Evolutionary conservation across 2,888 invertebrate genomes (phyloP), one percentile per base, ranked within the genome.

Genomic region (Ormyrus pomaceus): DNA sequence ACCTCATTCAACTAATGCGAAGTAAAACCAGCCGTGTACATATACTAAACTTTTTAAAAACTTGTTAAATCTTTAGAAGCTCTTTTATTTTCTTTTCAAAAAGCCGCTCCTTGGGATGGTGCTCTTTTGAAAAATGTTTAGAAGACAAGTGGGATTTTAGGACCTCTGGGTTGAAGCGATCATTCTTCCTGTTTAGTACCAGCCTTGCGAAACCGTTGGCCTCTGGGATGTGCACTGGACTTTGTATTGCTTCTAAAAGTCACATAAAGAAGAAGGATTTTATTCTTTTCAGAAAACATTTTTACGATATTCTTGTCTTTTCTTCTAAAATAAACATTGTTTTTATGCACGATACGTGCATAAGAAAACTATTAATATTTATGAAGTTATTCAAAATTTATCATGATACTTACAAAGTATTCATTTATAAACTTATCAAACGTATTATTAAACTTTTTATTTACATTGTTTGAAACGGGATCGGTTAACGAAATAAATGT

Each of bases 161-260:
- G 51, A 51, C 61, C n/a, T 62, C 45, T 7, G 9, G 53, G 45
- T 5, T 19, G 45, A 34, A 53, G 51, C 51, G 34, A 61, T 72
- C 53, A 61, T 72, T 72, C 19, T 62, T 56, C 46, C 50, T 45
- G 51, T 73, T 65, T 56, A 73, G 10, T 13, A 10, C 48, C 50
- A 9, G 46, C 53, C 19, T 56, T 19, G 55, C 7, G 10, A 73
- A 65, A 55, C 48, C 13, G 64, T 65, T 7, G 19, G 11, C 45
- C 55, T 65, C 13, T 56, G 13, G 19, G 13, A 10, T 46, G 59
- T 56, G 48, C 34, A 50, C 55, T 13, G 11, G 45, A 34, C 55
- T 73, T 73, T 51, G 11, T 50, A 56, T 19, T 64, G 74, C 56
- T 56, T 48, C 64, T 65, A 50, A 58, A 74, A 58, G 56, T n/a